These are phyloP conservation scores for Tamandua tetradactyla DNA, from an alignment of 2,797 vertebrate species.

Conservation along the genomic window DNA sequence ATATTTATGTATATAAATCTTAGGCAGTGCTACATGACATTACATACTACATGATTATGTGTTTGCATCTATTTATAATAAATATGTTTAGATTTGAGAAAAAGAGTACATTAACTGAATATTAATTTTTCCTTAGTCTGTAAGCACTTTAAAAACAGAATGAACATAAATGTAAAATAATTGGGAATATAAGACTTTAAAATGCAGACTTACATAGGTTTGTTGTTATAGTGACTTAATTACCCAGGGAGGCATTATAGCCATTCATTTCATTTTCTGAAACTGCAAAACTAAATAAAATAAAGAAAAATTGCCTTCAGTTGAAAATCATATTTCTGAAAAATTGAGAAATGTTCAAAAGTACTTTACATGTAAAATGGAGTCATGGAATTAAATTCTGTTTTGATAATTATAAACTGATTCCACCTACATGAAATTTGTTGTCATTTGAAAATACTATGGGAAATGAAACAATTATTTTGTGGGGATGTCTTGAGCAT, in stretches of 20 bases:
- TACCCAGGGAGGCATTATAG: not conserved
- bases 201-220: not conserved
- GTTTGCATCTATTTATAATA: not conserved
- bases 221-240: not conserved
- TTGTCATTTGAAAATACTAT: not conserved
- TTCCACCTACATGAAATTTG: not conserved
- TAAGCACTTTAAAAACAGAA: not conserved
- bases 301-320: no score
- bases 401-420: not conserved
- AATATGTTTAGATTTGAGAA: not conserved
- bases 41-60: not conserved
- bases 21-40: not conserved
- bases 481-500: not conserved
- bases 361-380: not conserved
- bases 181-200: constrained; percentile 10
- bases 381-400: not conserved
- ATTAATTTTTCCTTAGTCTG: not conserved
- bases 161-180: not conserved
- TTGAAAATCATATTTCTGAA: not conserved
- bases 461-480: not conserved
- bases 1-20: no score
- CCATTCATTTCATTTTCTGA: not conserved
- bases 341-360: not conserved
- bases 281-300: not conserved
- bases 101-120: not conserved